Conservation (phyloP, 2,113 vertebrate genomes). For the Notechis scutatus region DNA sequence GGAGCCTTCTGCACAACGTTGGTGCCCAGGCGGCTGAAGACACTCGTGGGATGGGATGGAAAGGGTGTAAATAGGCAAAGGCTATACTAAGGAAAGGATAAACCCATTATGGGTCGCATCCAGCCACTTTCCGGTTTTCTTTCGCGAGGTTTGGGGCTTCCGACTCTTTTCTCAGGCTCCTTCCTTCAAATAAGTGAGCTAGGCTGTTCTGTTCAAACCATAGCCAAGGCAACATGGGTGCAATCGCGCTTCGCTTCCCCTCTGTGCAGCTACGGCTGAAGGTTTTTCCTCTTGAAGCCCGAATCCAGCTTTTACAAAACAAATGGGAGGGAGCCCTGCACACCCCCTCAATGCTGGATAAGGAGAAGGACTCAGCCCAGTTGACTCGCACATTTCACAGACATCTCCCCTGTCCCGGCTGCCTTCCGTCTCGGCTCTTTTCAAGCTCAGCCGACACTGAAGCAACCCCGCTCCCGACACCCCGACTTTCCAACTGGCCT, state of each 20-base stretch:
- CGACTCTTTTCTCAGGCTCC: background rate
- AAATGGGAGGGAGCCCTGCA: background rate
- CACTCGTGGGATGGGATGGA: background rate
- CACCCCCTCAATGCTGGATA: background rate
- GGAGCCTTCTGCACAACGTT: background rate
- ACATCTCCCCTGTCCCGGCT: background rate
- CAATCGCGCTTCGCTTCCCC: too few relatives aligned
- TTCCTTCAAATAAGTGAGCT: background rate
- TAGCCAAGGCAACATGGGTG: too few relatives aligned
- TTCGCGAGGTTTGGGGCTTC: background rate
- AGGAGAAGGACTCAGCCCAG: background rate
- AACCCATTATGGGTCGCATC: background rate
- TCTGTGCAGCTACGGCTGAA: accelerated
- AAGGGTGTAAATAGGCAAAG: background rate
- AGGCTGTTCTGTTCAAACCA: background rate
- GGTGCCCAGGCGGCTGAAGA: background rate
- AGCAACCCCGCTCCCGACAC: background rate
- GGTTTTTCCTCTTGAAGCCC: background rate
- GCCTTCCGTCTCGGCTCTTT: background rate
- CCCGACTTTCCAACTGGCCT: background rate
- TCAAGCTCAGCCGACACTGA: background rate
- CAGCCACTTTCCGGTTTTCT: background rate
- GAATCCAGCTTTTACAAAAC: background rate
- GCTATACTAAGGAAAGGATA: background rate
- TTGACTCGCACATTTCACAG: background rate